phyloP scores from a whole-genome alignment of 2,113 vertebrate species.

The Isichthys henryi region DNA sequence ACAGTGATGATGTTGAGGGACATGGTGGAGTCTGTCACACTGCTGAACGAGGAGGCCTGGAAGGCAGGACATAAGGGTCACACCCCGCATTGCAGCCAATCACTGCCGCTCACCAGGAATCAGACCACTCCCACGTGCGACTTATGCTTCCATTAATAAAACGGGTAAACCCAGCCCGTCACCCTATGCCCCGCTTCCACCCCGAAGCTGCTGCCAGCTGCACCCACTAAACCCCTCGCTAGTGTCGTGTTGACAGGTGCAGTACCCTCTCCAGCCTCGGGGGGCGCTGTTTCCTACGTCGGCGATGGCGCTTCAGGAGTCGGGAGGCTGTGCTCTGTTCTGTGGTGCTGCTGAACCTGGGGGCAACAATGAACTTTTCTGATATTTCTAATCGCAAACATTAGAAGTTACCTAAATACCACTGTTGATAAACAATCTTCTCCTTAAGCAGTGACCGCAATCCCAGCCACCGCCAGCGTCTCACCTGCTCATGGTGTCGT shows the following conservation, averaged over 20 bases:
- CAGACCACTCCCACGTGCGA: background rate
- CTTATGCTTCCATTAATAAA: background rate
- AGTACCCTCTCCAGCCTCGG: conserved; percentile 73
- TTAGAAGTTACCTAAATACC: background rate
- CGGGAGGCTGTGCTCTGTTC: conserved; percentile 80
- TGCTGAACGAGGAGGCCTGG: conserved; percentile 81
- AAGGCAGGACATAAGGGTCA: background rate
- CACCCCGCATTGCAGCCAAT: background rate
- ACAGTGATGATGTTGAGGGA: conserved; percentile 86
- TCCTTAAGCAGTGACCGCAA: no score
- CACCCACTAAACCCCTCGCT: background rate
- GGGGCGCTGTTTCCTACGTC: conserved; percentile 79
- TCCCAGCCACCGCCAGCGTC: background rate
- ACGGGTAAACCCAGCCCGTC: background rate
- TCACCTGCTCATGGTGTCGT: conserved; percentile 82
- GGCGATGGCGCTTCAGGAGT: conserved; percentile 75
- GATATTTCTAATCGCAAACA: background rate
- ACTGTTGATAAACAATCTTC: background rate
- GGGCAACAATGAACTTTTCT: background rate
- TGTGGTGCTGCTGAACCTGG: conserved; percentile 80
- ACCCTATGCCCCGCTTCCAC: background rate
- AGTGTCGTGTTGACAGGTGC: background rate
- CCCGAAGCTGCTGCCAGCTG: background rate
- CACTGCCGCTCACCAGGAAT: background rate
- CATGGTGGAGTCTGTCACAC: conserved; percentile 85